Evolutionary conservation across 2,888 invertebrate species (phyloP).

Genomic region (Lepidocyrtinus sp.): DNA sequence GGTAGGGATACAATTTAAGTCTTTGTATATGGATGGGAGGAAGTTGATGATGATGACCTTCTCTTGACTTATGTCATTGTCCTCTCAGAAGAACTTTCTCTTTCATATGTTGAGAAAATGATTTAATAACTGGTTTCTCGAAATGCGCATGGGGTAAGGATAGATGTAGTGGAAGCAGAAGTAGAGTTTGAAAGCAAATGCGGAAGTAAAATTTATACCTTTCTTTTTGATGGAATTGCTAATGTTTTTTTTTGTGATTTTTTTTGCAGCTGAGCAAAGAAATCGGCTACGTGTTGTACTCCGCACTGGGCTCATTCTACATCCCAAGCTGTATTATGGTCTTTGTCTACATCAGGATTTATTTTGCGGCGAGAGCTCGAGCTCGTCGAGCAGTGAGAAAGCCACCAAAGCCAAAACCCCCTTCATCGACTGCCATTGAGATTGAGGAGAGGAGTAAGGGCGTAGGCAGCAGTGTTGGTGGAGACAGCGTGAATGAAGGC

Average conservation of each 20-base stretch:
- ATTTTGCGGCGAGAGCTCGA: constrained; percentile 93
- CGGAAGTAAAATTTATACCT: neutral
- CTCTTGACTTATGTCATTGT: neutral
- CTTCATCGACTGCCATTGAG: constrained; percentile 74
- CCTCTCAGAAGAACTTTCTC: neutral
- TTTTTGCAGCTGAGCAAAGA: constrained; percentile 91
- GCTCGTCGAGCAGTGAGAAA: constrained; percentile 91
- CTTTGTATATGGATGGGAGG: neutral
- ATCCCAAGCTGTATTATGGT: constrained; percentile 99
- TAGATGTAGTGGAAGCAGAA: constrained; percentile 18
- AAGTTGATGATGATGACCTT: neutral
- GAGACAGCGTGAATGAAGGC: constrained; percentile 51
- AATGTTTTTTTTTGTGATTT: constrained; percentile 54
- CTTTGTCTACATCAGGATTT: constrained; percentile 99
- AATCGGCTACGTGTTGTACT: constrained; percentile 97
- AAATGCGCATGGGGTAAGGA: no score
- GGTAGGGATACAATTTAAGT: no score
- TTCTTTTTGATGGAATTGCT: neutral
- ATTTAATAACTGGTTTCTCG: neutral
- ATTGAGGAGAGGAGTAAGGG: constrained; percentile 71
- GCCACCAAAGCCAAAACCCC: constrained; percentile 77
- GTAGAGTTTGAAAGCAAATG: no score
- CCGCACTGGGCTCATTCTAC: constrained; percentile 98
- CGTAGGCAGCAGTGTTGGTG: constrained; percentile 30
- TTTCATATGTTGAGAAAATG: neutral